Evolutionary conservation across 2,888 invertebrate species (phyloP).

Genomic region (Acrobasis consociella): DNA sequence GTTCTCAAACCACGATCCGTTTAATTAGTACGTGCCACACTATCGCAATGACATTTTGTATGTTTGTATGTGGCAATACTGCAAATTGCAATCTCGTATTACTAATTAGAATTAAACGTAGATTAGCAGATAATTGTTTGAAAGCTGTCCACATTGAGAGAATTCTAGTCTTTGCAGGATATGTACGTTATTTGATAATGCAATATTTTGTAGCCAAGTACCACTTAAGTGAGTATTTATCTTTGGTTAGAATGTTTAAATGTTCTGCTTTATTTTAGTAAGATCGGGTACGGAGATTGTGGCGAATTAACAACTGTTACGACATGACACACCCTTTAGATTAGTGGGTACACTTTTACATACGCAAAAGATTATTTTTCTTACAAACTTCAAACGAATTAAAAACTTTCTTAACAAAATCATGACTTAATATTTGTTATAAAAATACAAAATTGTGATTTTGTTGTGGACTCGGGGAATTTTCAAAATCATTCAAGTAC

Average conservation of each 20-base stretch:
- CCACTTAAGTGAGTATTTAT: constrained; percentile 18
- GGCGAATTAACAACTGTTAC: constrained; percentile 19
- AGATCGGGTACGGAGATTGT: constrained; percentile 26
- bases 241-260: constrained; percentile 10
- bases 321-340: not conserved
- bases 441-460: no score
- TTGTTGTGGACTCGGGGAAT: no score
- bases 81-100: constrained; percentile 65
- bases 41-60: constrained; percentile 68
- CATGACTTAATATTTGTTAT: no score
- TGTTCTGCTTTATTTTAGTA: constrained; percentile 13
- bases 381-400: no score
- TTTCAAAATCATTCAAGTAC: no score
- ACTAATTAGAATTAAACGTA: constrained; percentile 61
- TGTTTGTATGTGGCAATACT: constrained; percentile 60
- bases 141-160: constrained; percentile 18
- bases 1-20: constrained; percentile 51
- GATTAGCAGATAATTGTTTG: constrained; percentile 34
- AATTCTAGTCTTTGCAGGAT: constrained; percentile 16
- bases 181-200: constrained; percentile 14
- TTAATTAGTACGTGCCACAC: constrained; percentile 66
- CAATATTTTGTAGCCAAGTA: constrained; percentile 16
- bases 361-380: no score
- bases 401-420: no score
- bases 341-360: no score